Base-by-base conservation (phyloP, 2,797 vertebrate genomes). In the Myotis planiceps region DNA sequence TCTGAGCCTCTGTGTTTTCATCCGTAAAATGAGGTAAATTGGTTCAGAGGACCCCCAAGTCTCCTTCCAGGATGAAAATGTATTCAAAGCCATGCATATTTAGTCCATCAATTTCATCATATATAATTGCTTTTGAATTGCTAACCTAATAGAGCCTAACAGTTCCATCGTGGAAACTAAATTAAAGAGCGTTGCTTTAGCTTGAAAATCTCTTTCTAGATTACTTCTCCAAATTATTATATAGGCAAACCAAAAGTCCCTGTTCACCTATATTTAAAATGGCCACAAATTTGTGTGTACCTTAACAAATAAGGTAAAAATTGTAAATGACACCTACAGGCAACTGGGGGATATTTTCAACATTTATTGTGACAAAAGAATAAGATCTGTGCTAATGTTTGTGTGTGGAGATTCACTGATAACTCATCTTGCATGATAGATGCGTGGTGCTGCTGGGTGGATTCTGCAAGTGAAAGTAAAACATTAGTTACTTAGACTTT, bases 101-200 rank as follows among this genome's bases (percentile, higher is more conserved):
- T 94, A 83, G 83, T 72, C 19, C 37, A 18, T 0, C 9, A 45
- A 1, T 95, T 98, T 94, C 34, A 58, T 95, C 89, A 82, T 1
- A 2, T 75, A 9, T 81, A 27, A 96, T 51, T 97, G 65, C 90
- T 96, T 92, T 97, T 96, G 84, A 98, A 96, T 97, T 98, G 97
- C 81, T 82, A 42, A 69, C 58, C 8, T 84, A 81, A 21, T 29
- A 89, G 95, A 83, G 96, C 51, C 90, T 97, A 95, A 96, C 87
- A 96, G 84, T 96, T 96, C 92, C 92, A 97, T 97, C 97, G 98
- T 97, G 97, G 94, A 97, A 97, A 97, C 96, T 97, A 97, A 98
- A 98, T 97, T 98, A 96, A 98, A 98, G 94, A 95, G 90, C 86
- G 97, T 96, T 96, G 96, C 92, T 96, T 98, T 98, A 98, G 94